A percentile compares a stretch with the other conserved stretches of the same genome.
Conservation (phyloP, 2,797 vertebrate genomes). For the Thaleichthys pacificus region DNA sequence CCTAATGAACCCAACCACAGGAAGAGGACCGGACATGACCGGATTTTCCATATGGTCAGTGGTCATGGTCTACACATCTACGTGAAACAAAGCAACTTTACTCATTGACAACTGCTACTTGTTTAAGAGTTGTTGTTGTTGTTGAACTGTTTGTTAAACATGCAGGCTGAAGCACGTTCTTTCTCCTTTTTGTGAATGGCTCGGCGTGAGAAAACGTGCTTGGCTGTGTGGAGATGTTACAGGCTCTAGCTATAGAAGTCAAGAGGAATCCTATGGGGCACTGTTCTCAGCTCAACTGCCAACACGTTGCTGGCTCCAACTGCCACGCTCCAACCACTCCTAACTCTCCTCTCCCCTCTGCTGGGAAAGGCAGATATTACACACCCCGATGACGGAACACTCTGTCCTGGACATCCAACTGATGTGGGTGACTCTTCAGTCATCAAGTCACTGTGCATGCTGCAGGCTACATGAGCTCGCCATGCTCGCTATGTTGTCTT, state of each 20-base stretch:
- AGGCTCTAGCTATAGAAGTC: constrained; percentile 17
- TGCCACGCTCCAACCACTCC: constrained; percentile 68
- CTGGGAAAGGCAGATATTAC: constrained; percentile 83
- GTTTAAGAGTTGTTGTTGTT: background rate
- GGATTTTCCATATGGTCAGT: constrained; percentile 50
- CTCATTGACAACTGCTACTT: background rate
- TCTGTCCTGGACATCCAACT: constrained; percentile 5
- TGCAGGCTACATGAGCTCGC: background rate
- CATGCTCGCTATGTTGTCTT: background rate
- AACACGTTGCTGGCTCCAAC: constrained; percentile 60
- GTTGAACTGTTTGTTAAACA: background rate
- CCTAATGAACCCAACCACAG: constrained; percentile 73
- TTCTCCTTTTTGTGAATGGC: background rate
- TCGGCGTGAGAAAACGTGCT: background rate
- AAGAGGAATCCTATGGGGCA: constrained; percentile 44
- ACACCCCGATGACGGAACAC: constrained; percentile 36
- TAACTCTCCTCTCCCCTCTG: constrained; percentile 83
- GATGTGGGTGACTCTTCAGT: background rate
- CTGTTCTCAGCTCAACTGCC: constrained; percentile 48
- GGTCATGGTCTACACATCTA: constrained; percentile 36
- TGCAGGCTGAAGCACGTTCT: background rate
- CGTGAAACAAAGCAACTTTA: constrained; percentile 12
- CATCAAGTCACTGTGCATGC: background rate
- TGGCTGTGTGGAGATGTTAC: constrained; percentile 6
- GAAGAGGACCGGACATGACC: constrained; percentile 51